Conservation (phyloP, 2,888 invertebrate genomes). For the Cantharis nigra region DNA sequence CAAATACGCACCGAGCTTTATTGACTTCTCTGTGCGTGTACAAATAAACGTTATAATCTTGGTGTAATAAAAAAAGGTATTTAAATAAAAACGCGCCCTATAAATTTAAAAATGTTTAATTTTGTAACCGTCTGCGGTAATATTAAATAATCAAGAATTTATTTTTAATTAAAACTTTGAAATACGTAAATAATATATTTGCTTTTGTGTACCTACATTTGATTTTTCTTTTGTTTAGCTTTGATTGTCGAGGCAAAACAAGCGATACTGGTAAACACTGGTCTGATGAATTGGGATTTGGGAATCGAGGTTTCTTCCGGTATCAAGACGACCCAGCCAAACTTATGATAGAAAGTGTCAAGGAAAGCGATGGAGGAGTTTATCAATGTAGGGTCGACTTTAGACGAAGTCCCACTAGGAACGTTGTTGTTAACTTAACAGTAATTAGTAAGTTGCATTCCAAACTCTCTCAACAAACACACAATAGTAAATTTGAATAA, state of each 20-base stretch:
- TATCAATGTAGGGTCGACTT: slow-evolving; percentile 91
- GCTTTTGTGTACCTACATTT: background rate
- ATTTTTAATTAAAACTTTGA: background rate
- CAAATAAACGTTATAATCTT: background rate
- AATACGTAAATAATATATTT: background rate
- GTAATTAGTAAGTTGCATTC: slow-evolving; percentile 77
- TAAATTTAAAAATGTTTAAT: background rate
- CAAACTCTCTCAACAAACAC: background rate
- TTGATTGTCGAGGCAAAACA: slow-evolving; percentile 73
- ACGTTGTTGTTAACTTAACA: slow-evolving; percentile 84
- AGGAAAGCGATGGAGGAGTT: slow-evolving; percentile 76
- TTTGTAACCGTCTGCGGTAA: background rate
- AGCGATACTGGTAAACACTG: slow-evolving; percentile 79
- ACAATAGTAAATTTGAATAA: slow-evolving; percentile 5
- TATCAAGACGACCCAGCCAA: slow-evolving; percentile 76
- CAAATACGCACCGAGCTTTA: background rate
- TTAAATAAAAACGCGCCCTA: background rate
- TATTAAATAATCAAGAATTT: background rate
- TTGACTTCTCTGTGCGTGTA: background rate
- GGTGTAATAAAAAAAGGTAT: background rate
- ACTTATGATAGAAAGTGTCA: slow-evolving; percentile 74
- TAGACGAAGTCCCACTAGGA: slow-evolving; percentile 85
- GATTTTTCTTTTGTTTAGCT: slow-evolving; percentile 57
- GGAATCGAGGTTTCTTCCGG: slow-evolving; percentile 76
- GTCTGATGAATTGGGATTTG: slow-evolving; percentile 76